Evolutionary conservation across 2,888 invertebrate genomes (phyloP), one percentile per base, ranked within the genome.

Genomic region (Tyria jacobaeae): DNA sequence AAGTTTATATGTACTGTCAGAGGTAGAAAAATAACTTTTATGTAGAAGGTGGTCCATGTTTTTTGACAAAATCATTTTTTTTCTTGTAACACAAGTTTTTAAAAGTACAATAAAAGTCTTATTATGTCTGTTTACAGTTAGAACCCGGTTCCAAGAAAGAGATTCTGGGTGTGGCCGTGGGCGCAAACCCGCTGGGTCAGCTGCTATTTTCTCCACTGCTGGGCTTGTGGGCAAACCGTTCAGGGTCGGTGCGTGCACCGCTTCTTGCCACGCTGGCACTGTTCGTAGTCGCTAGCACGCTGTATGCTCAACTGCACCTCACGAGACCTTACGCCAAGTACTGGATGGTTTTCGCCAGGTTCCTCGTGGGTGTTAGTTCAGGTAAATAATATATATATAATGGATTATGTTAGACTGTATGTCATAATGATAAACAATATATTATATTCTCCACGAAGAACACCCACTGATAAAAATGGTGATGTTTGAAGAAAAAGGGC

Each of bases 161-260:
- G 89, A 96, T 97, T 81, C 96, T 97, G 95, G 97, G 98, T 7
- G 95, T 96, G 76, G 96, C 97, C 55, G 97, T 98, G 56, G 98
- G 97, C 39, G 97, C 97, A 31, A 97, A 97, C 93, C 98, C 98
- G 15, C 94, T 98, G 66, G 98, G 97, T 0, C 98, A 98, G 94
- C 96, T 98, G 95, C 83, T 97, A 64, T 97, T 97, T 86, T 97
- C 97, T 24, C 98, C 98, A 3, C 87, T 97, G 70, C 95, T 97
- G 71, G 98, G 98, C 48, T 96, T 96, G 95, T 97, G 97, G 97
- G 96, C 97, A 56, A 97, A 97, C 87, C 96, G 95, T 82, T 89
- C 96, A 31, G 96, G 96, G 56, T 95, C 96, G 0, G 96, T 97
- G 73, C 95, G 97, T 62, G 83, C 96, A 60, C 97, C 97, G 0